These are phyloP conservation scores for Gasterosteus aculeatus DNA, from an alignment of 2,113 vertebrate genomes.

Conservation along the genomic window DNA sequence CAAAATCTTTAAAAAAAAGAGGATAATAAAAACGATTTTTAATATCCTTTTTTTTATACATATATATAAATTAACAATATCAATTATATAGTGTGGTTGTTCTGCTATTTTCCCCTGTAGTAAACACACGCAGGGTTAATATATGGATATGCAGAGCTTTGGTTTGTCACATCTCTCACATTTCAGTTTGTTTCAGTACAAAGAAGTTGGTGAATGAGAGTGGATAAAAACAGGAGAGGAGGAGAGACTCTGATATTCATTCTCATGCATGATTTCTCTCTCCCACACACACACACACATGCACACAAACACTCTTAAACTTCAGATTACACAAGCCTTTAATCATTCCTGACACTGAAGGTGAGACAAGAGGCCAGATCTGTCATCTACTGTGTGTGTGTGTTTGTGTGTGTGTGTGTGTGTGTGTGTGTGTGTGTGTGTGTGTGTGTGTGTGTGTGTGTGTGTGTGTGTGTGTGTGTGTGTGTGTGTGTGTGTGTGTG, in stretches of 20 bases:
- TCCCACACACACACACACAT: slow-evolving; percentile 1
- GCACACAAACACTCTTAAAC: slow-evolving; percentile 6
- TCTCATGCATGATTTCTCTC: slow-evolving; percentile 1
- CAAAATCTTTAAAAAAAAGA: not conserved
- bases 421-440: slow-evolving; percentile 8
- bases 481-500: not conserved
- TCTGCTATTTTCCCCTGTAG: not conserved
- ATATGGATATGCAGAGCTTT: not conserved
- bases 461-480: slow-evolving; percentile 7
- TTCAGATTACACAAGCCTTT: slow-evolving; percentile 65
- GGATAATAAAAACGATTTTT: not conserved
- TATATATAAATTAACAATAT: no score
- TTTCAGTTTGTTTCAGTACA: not conserved
- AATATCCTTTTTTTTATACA: not conserved
- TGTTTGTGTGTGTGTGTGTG: slow-evolving; percentile 5
- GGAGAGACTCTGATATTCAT: not conserved
- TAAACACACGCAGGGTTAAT: not conserved
- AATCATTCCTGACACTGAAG: slow-evolving; percentile 59
- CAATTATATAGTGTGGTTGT: not conserved
- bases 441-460: slow-evolving; percentile 10
- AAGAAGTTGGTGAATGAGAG: not conserved
- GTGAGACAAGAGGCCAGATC: slow-evolving; percentile 44
- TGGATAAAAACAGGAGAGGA: not conserved
- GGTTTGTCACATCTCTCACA: not conserved
- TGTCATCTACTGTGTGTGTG: slow-evolving; percentile 15